These are phyloP conservation scores for Zootermopsis nevadensis DNA, from an alignment of 2,888 invertebrate species.

Conservation along the genomic window DNA sequence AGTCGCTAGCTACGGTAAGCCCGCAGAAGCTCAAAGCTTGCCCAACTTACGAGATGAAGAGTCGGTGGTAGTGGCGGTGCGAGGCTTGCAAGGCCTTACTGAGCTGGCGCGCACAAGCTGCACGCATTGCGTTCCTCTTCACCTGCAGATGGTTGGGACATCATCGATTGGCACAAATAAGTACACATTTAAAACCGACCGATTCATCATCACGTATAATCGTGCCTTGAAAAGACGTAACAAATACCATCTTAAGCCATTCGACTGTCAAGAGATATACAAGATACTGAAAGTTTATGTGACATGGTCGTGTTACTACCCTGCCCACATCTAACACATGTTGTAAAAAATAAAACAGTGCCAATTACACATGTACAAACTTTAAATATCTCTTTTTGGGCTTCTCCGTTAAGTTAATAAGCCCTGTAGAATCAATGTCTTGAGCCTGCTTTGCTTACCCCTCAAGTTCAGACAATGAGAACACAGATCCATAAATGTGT, in stretches of 20 bases:
- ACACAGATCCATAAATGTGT: not conserved
- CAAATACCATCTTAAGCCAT: slow-evolving; percentile 29
- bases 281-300: slow-evolving; percentile 38
- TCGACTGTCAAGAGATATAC: slow-evolving; percentile 34
- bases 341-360: slow-evolving; percentile 41
- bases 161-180: slow-evolving; percentile 47
- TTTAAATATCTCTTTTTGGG: slow-evolving; percentile 22
- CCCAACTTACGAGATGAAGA: slow-evolving; percentile 35
- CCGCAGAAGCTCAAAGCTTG: slow-evolving; percentile 45
- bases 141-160: slow-evolving; percentile 23
- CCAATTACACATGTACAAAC: slow-evolving; percentile 43
- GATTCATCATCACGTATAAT: slow-evolving; percentile 30
- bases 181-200: slow-evolving; percentile 48
- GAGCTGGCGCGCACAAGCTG: slow-evolving; percentile 33
- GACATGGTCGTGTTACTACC: slow-evolving; percentile 23
- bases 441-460: not conserved
- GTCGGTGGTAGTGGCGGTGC: slow-evolving; percentile 33
- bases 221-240: slow-evolving; percentile 14
- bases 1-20: slow-evolving; percentile 42
- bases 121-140: slow-evolving; percentile 11
- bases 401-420: not conserved
- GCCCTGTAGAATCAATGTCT: not conserved
- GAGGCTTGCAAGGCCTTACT: slow-evolving; percentile 31
- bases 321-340: slow-evolving; percentile 42
- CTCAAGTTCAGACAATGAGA: not conserved